A percentile compares a stretch with the other conserved stretches of the same genome.
These are phyloP conservation scores for Xiphorhynchus elegans DNA, from an alignment of 2,113 vertebrate species.

Conservation along the genomic window DNA sequence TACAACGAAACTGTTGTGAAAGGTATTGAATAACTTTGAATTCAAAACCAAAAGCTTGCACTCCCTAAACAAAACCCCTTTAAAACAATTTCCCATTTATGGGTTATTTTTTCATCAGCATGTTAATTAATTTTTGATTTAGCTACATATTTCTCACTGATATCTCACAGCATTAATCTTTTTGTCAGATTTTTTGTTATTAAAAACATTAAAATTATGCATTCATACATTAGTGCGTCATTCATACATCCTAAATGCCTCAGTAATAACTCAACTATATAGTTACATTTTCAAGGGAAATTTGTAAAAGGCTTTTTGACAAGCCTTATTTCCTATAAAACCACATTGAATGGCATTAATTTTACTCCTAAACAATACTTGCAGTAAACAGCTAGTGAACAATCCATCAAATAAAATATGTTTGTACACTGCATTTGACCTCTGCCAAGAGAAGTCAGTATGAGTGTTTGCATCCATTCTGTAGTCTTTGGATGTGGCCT, in stretches of 20 bases:
- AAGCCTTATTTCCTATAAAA: background rate
- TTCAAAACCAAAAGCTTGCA: background rate
- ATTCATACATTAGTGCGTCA: background rate
- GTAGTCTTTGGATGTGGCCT: background rate
- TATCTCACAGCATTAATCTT: slow-evolving; percentile 22
- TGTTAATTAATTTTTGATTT: slow-evolving; percentile 29
- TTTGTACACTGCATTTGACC: background rate
- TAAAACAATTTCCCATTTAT: background rate
- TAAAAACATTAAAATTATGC: slow-evolving; percentile 25
- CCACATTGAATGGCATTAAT: slow-evolving; percentile 28
- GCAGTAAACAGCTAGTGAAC: slow-evolving; percentile 6
- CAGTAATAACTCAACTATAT: background rate
- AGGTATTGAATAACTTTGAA: background rate
- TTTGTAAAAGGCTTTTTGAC: slow-evolving; percentile 19
- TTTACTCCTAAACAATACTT: slow-evolving; percentile 35
- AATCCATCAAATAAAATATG: slow-evolving; percentile 23
- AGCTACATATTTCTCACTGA: background rate
- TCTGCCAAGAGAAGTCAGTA: background rate
- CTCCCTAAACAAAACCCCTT: background rate
- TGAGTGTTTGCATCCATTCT: background rate
- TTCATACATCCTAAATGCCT: background rate
- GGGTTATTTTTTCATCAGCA: background rate
- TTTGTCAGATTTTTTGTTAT: slow-evolving; percentile 16
- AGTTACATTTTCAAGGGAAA: background rate
- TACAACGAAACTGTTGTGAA: background rate